Conservation (phyloP, 2,888 invertebrate genomes). For the Invenusta paracnida region DNA sequence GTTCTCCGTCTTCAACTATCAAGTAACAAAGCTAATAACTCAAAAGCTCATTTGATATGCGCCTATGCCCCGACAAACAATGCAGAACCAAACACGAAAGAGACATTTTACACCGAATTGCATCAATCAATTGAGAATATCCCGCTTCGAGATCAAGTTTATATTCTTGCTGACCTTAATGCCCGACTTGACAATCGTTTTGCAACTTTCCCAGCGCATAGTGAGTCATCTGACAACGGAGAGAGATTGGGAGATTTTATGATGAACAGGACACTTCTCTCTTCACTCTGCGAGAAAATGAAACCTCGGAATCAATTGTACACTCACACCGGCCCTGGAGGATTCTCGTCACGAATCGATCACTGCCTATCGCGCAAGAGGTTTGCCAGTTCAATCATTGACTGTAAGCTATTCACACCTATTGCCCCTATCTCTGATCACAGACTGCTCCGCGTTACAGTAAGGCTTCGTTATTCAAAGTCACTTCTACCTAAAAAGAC, state of each 20-base stretch:
- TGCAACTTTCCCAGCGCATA: conserved; percentile 27
- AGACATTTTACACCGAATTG: conserved; percentile 27
- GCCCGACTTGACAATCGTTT: conserved; percentile 18
- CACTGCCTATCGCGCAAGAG: conserved; percentile 22
- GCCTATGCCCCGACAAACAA: conserved; percentile 27
- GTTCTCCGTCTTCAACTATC: neutral
- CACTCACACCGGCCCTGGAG: conserved; percentile 12
- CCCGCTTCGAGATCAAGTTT: conserved; percentile 3
- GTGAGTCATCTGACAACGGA: neutral
- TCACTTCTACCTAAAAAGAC: conserved; percentile 29
- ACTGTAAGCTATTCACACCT: conserved; percentile 26
- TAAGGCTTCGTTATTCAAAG: neutral
- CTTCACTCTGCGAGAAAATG: conserved; percentile 22
- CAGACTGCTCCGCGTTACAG: conserved; percentile 16
- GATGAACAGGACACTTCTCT: conserved; percentile 23
- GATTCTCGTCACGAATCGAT: conserved; percentile 16
- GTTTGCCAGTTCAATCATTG: conserved; percentile 19
- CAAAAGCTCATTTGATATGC: conserved; percentile 26
- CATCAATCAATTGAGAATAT: conserved; percentile 22
- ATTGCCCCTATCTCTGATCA: conserved; percentile 23
- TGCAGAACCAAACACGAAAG: conserved; percentile 27
- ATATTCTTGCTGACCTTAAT: conserved; percentile 29
- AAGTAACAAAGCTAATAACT: conserved; percentile 29
- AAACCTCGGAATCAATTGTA: conserved; percentile 7
- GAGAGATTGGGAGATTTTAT: conserved; percentile 26